Percentiles rank a stretch among this genome's conserved stretches.
Conservation (phyloP, 2,888 invertebrate genomes). For the Chaetogeoica ovagalla region DNA sequence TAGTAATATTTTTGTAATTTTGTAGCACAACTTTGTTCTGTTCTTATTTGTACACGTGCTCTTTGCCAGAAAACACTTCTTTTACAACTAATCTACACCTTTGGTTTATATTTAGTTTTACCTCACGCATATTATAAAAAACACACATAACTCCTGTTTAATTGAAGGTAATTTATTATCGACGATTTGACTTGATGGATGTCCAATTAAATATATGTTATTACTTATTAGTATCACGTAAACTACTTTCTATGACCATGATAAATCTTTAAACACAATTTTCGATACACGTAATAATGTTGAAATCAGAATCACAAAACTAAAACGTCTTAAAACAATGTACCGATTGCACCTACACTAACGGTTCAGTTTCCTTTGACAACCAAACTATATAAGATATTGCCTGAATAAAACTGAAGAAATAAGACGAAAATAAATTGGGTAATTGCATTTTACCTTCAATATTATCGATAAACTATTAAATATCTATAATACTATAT, state of each 20-base stretch:
- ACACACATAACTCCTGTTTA: too few relatives aligned
- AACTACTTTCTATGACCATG: not conserved
- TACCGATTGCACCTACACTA: too few relatives aligned
- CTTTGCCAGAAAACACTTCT: constrained; percentile 4
- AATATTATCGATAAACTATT: too few relatives aligned
- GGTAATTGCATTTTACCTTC: too few relatives aligned
- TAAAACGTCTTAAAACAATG: too few relatives aligned
- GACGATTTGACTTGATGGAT: not conserved
- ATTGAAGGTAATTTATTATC: not conserved
- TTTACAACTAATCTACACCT: not conserved
- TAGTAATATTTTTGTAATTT: not conserved
- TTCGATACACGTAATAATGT: not conserved
- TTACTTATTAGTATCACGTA: not conserved
- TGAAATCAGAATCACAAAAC: too few relatives aligned
- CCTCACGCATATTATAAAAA: constrained; percentile 1
- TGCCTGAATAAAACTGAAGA: too few relatives aligned
- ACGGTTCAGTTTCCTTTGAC: too few relatives aligned
- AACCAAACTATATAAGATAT: too few relatives aligned
- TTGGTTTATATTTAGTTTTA: not conserved
- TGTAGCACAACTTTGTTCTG: not conserved
- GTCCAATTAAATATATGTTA: not conserved
- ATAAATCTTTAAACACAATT: constrained; percentile 4
- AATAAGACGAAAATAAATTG: too few relatives aligned
- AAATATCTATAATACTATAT: too few relatives aligned
- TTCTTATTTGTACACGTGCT: not conserved